phyloP scores from a whole-genome alignment of 2,797 vertebrate species.

The Amazona ochrocephala region DNA sequence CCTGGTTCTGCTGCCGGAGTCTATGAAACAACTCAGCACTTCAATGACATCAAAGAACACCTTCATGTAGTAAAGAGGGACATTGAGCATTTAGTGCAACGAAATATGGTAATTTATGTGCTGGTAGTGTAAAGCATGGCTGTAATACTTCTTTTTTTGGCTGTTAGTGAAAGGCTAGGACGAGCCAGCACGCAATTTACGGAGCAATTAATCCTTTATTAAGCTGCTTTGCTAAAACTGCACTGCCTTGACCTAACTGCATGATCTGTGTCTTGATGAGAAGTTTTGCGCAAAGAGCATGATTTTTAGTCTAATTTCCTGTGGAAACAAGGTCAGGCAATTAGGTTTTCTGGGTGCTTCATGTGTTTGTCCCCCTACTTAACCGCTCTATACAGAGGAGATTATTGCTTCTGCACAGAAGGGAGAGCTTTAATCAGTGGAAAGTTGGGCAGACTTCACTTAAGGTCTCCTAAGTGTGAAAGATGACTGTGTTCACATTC shows the following conservation, averaged over 20 bases:
- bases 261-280: conserved; percentile 47
- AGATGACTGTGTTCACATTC: background rate
- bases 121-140: background rate
- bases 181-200: conserved; percentile 34
- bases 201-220: conserved; percentile 61
- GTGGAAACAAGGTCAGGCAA: conserved; percentile 60
- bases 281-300: conserved; percentile 42
- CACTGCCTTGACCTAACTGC: conserved; percentile 39
- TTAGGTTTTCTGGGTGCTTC: conserved; percentile 30
- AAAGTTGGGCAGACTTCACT: background rate
- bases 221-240: conserved; percentile 28
- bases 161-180: conserved; percentile 16
- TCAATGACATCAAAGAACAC: conserved; percentile 97
- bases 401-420: background rate
- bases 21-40: conserved; percentile 94
- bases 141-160: background rate
- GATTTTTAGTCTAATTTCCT: conserved; percentile 57
- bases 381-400: background rate
- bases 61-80: conserved; percentile 91
- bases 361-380: background rate
- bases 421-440: conserved; percentile 31
- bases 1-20: conserved; percentile 77
- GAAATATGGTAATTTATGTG: conserved; percentile 73
- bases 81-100: conserved; percentile 88
- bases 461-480: background rate